phyloP scores from a whole-genome alignment of 2,888 invertebrate genomes.

The Pheosia tremula region DNA sequence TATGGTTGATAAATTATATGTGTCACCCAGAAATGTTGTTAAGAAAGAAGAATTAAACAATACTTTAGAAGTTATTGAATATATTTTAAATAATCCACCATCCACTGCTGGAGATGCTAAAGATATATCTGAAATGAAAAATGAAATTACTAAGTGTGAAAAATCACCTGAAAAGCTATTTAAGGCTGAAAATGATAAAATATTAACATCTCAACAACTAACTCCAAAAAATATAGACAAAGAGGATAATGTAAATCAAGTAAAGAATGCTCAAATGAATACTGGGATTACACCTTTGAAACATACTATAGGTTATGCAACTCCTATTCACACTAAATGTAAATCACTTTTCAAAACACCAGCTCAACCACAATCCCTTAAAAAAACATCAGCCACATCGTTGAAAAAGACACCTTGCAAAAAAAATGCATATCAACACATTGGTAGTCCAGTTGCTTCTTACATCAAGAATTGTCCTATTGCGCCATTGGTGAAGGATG shows the following conservation, averaged over 20 bases:
- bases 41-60: slow-evolving; percentile 52
- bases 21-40: slow-evolving; percentile 34
- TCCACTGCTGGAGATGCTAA: slow-evolving; percentile 16
- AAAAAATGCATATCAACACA: slow-evolving; percentile 57
- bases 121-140: slow-evolving; percentile 8
- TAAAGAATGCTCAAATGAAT: slow-evolving; percentile 44
- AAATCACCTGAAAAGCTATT: slow-evolving; percentile 9
- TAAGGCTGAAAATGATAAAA: slow-evolving; percentile 7
- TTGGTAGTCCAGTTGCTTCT: slow-evolving; percentile 68
- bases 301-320: slow-evolving; percentile 23
- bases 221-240: slow-evolving; percentile 3
- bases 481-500: slow-evolving; percentile 60
- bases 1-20: slow-evolving; percentile 50
- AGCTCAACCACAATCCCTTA: slow-evolving; percentile 40
- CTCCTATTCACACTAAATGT: slow-evolving; percentile 30
- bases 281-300: slow-evolving; percentile 18
- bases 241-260: slow-evolving; percentile 3
- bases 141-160: neutral
- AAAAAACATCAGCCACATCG: slow-evolving; percentile 45
- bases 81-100: slow-evolving; percentile 58
- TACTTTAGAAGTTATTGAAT: slow-evolving; percentile 62
- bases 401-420: slow-evolving; percentile 51
- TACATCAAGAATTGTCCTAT: slow-evolving; percentile 68
- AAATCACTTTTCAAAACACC: slow-evolving; percentile 58
- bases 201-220: slow-evolving; percentile 1